Conservation (phyloP, 2,888 invertebrate genomes). For the Ceriagrion tenellum region DNA sequence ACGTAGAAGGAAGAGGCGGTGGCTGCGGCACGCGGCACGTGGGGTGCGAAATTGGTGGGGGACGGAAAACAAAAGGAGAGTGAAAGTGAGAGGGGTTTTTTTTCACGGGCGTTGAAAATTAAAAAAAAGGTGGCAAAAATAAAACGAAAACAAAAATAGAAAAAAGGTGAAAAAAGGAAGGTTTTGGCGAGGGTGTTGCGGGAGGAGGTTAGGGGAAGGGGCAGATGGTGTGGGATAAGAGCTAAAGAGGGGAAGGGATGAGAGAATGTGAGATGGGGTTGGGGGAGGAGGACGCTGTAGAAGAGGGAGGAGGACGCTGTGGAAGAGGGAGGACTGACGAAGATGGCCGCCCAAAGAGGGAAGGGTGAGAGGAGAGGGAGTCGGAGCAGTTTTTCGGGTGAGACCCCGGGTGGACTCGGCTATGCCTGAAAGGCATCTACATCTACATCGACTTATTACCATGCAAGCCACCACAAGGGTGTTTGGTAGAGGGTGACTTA, state of each 20-base stretch:
- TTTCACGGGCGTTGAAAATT: background rate
- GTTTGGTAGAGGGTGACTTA: too few relatives aligned
- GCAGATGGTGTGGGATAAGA: background rate
- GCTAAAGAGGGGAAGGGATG: background rate
- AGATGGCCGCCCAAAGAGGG: background rate
- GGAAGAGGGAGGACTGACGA: background rate
- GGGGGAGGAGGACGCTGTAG: too few relatives aligned
- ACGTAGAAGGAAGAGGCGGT: background rate
- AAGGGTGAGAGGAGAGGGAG: background rate
- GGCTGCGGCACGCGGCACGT: background rate
- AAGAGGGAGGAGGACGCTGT: too few relatives aligned
- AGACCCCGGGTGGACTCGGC: too few relatives aligned
- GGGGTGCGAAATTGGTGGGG: background rate
- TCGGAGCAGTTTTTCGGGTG: too few relatives aligned
- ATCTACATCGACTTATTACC: too few relatives aligned
- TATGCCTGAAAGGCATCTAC: too few relatives aligned
- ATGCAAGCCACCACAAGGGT: too few relatives aligned
- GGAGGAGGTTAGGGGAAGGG: background rate
- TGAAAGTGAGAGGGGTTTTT: conserved; percentile 6
- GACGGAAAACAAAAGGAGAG: conserved; percentile 18
- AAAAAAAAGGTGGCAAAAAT: background rate
- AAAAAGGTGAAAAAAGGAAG: too few relatives aligned
- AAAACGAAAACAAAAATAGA: background rate
- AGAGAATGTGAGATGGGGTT: background rate
- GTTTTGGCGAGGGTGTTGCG: background rate